phyloP scores from a whole-genome alignment of 1,140 invertebrate genomes.

The Ridgeia piscesae region DNA sequence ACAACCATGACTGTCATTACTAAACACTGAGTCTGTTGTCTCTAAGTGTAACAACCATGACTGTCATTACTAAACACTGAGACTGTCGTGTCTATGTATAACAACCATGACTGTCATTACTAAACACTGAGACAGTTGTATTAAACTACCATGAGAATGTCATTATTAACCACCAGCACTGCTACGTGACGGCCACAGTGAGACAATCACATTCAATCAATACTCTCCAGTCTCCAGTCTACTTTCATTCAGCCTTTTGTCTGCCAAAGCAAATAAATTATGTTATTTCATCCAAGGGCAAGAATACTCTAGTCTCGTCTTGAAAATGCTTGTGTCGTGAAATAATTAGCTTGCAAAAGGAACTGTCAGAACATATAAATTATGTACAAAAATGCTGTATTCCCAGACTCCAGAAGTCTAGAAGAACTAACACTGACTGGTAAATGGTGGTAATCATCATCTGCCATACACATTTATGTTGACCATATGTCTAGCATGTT shows the following conservation, averaged over 20 bases:
- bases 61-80: too few species aligned
- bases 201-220: neutral
- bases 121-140: neutral
- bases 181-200: too few species aligned
- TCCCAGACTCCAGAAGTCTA: too few species aligned
- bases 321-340: neutral
- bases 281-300: neutral
- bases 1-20: too few species aligned
- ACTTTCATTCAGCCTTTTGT: neutral
- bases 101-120: too few species aligned
- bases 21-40: too few species aligned
- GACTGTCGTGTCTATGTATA: too few species aligned
- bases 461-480: neutral
- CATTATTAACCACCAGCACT: neutral
- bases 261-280: neutral
- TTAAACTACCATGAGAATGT: neutral
- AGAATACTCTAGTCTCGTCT: neutral
- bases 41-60: too few species aligned
- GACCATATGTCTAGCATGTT: too few species aligned
- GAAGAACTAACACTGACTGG: too few species aligned
- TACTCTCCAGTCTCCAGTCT: neutral
- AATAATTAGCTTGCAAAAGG: neutral
- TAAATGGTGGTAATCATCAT: neutral
- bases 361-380: too few species aligned
- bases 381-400: too few species aligned